phyloP scores from a whole-genome alignment of 2,797 vertebrate species.

The Synanceia verrucosa region DNA sequence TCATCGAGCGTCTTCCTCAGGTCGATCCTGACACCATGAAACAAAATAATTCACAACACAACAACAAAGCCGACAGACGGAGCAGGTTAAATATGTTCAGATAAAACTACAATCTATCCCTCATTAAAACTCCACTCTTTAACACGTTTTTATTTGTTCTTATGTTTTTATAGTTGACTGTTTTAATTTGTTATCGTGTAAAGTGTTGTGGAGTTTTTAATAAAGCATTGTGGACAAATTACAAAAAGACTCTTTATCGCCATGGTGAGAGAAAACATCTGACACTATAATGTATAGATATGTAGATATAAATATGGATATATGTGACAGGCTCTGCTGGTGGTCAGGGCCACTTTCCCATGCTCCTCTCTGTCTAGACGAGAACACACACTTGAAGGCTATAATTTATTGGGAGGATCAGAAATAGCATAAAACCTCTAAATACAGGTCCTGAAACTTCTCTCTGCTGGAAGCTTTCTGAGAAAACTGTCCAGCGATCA shows the following conservation, averaged over 20 bases:
- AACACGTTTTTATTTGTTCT: no score
- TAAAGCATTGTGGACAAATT: no score
- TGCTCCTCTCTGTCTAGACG: slow-evolving; percentile 27
- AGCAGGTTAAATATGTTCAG: no score
- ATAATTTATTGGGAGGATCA: slow-evolving; percentile 28
- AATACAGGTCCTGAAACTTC: slow-evolving; percentile 20
- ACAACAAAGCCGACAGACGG: no score
- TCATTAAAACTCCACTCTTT: no score
- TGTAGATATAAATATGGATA: slow-evolving; percentile 22
- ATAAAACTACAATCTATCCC: no score
- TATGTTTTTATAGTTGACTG: no score
- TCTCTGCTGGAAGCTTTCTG: neutral
- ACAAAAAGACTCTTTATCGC: no score
- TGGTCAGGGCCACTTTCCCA: slow-evolving; percentile 59
- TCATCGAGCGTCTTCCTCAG: neutral
- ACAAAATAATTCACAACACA: slow-evolving; percentile 36
- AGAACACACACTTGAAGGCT: neutral
- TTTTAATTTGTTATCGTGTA: no score
- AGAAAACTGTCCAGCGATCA: neutral
- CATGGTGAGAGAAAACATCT: no score
- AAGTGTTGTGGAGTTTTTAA: no score
- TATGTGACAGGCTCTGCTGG: slow-evolving; percentile 33
- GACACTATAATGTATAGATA: no score
- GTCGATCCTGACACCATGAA: slow-evolving; percentile 17
- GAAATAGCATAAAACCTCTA: slow-evolving; percentile 41